Percentiles rank a stretch among this genome's conserved stretches.
phyloP scores from a whole-genome alignment of 2,797 vertebrate species.

The Streptopelia turtur region DNA sequence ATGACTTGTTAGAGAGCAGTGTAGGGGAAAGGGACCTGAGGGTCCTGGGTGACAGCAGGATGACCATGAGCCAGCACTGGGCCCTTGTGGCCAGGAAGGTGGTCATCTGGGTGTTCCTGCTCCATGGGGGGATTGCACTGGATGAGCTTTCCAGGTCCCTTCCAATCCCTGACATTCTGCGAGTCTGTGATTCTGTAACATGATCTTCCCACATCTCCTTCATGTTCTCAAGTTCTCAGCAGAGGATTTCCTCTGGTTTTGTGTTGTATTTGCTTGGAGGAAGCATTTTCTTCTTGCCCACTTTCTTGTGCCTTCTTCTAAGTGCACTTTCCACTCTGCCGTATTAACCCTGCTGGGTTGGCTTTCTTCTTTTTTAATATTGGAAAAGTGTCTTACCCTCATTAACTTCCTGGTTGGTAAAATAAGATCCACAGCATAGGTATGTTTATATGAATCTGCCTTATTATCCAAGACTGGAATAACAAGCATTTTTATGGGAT shows the following conservation, averaged over 20 bases:
- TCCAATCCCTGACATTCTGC: no score
- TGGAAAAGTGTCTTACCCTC: neutral
- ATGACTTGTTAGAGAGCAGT: no score
- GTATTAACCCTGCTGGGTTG: neutral
- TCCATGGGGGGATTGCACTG: no score
- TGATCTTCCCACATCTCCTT: neutral
- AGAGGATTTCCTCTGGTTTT: neutral
- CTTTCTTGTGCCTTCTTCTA: neutral
- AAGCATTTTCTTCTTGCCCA: neutral
- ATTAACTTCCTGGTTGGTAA: neutral
- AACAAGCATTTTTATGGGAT: neutral
- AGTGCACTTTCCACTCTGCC: neutral
- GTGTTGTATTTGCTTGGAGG: neutral
- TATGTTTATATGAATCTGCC: neutral
- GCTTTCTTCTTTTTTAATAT: neutral
- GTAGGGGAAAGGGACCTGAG: no score
- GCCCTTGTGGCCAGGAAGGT: no score
- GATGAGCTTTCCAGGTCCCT: no score
- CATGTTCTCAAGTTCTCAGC: neutral
- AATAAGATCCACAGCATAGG: neutral
- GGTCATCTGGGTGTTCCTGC: no score
- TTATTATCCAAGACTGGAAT: neutral
- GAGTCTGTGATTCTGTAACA: neutral
- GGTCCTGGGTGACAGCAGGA: no score
- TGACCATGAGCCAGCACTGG: no score